These are phyloP conservation scores for Microctonus brassicae DNA, from an alignment of 2,888 invertebrate genomes.

Conservation along the genomic window DNA sequence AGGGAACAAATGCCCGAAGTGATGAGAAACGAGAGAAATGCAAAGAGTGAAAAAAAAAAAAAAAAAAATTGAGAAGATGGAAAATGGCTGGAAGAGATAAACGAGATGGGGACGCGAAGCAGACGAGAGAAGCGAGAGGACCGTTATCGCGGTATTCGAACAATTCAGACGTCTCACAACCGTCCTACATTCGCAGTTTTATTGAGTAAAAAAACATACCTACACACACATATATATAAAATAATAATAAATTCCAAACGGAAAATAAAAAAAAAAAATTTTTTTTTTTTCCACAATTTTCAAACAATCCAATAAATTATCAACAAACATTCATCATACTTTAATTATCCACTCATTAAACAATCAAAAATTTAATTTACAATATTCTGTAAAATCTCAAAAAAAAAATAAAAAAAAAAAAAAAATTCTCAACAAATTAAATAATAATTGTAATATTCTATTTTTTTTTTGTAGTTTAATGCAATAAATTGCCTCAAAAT, in stretches of 20 bases:
- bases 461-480: too few species aligned
- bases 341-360: too few species aligned
- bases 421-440: too few species aligned
- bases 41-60: constrained; percentile 12
- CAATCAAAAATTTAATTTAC: too few species aligned
- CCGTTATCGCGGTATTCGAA: constrained; percentile 26
- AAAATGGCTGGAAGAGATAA: constrained; percentile 30
- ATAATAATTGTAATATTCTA: too few species aligned
- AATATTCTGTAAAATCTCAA: too few species aligned
- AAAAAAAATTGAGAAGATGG: constrained; percentile 2
- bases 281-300: neutral
- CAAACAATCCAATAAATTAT: too few species aligned
- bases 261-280: neutral
- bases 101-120: constrained; percentile 34
- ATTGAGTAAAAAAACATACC: neutral
- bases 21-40: constrained; percentile 27
- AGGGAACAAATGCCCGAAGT: neutral
- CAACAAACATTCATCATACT: too few species aligned
- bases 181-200: constrained; percentile 29
- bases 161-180: constrained; percentile 30
- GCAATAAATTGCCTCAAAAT: neutral
- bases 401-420: neutral
- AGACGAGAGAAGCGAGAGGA: constrained; percentile 37
- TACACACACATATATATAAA: neutral
- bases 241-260: too few species aligned